Base-by-base conservation (phyloP, 2,797 vertebrate species). In the Melanogrammus aeglefinus region DNA sequence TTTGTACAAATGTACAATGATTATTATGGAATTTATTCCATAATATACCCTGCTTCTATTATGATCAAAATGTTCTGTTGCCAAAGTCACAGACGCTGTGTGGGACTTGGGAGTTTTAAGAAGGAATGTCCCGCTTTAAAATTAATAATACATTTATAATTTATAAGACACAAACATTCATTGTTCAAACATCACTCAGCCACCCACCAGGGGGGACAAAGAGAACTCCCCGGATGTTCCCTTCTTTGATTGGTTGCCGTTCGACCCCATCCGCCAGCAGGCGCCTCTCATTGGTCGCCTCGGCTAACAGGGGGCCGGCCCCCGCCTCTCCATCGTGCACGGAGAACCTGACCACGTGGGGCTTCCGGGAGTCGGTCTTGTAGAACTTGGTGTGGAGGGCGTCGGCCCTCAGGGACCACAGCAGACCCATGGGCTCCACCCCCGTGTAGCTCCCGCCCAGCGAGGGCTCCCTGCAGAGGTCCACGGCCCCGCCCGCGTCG, bases 401-500 rank as follows among this genome's bases (percentile, higher is more conserved):
- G 12, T 81, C 77, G 0, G 95, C 21, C 84, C 82, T 83, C 90
- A 96, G 0, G 2, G 94, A 88, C 94, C 95, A 95, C 79, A 96
- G 83, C 80, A 92, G 92, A 57, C 95, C 95, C 94, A 94, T 94
- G 70, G 95, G 94, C 81, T 95, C 93, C 7, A 94, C 79, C 5
- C 95, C 93, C 0, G 78, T 66, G 0, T 92, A 94, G 90, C 93
- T 83, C 44, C 94, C 95, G 0, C 91, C 85, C 72, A 94, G 86
- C 0, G 95, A 93, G 0, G 92, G 86, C 9, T 91, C 90, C 73
- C 82, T 88, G 51, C 27, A 13, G 16, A 93, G 81, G 81, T 96
- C 88, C 76, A 96, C 82, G 85, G 80, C 76, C 6, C 95, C 95
- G 0, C 29, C 2, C 2, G 44, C 33, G 8, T 93, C 91, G 0